Evolutionary conservation across 1,140 invertebrate genomes (phyloP).

Genomic region (Temnothorax nylanderi): DNA sequence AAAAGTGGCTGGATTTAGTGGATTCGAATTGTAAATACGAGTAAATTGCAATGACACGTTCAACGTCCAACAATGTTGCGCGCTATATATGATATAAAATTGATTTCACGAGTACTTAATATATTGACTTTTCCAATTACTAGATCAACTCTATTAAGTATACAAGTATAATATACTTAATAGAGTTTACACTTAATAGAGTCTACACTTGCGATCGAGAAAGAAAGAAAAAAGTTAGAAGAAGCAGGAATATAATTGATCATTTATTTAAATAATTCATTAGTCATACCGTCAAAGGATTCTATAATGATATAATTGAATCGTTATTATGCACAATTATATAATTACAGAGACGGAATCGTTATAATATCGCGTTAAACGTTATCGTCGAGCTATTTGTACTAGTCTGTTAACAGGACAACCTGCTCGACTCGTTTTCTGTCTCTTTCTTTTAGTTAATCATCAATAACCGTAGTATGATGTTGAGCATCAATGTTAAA

Average conservation of each 20-base stretch:
- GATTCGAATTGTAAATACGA: conserved; percentile 44
- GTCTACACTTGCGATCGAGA: background rate
- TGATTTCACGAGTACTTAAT: conserved; percentile 7
- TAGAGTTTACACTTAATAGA: too few species aligned
- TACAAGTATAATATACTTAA: conserved; percentile 4
- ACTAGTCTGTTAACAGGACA: conserved; percentile 54
- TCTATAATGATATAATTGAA: conserved; percentile 19
- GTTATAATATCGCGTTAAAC: background rate
- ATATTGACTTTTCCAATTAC: background rate
- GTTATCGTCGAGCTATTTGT: conserved; percentile 35
- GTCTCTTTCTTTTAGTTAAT: conserved; percentile 2
- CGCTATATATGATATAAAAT: conserved; percentile 56
- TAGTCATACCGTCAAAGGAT: background rate
- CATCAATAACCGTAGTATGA: conserved; percentile 23
- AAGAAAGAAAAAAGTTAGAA: background rate
- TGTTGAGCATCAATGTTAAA: background rate
- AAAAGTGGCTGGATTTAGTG: conserved; percentile 1
- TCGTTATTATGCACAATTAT: background rate
- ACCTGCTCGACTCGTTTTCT: conserved; percentile 44
- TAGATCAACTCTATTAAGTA: background rate
- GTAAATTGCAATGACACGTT: background rate
- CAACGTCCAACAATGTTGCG: background rate
- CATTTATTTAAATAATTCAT: conserved; percentile 18
- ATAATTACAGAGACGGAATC: background rate
- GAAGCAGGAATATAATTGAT: background rate